These are phyloP conservation scores for Tipula vernalis DNA, from an alignment of 2,888 invertebrate species.

Conservation along the genomic window DNA sequence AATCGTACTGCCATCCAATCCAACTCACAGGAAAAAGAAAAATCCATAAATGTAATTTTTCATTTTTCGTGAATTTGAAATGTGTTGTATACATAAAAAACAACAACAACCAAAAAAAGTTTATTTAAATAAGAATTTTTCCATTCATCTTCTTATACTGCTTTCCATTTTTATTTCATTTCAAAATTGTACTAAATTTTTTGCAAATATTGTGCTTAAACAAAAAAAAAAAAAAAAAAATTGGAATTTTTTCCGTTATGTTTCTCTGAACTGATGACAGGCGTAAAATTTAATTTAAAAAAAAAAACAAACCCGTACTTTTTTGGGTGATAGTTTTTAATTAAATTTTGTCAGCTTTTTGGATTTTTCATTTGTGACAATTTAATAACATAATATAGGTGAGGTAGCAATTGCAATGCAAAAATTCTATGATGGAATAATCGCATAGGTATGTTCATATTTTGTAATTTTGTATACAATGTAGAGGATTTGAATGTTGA, in stretches of 20 bases:
- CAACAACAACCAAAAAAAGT: neutral
- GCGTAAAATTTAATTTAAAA: neutral
- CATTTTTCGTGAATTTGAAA: neutral
- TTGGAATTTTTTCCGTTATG: neutral
- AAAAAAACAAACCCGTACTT: neutral
- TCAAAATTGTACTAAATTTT: neutral
- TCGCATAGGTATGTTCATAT: neutral
- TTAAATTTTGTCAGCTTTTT: neutral
- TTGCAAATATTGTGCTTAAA: neutral
- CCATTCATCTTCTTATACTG: neutral
- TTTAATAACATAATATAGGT: neutral
- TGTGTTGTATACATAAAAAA: neutral
- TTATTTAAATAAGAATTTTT: neutral
- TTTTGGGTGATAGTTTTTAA: neutral
- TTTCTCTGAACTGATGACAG: neutral
- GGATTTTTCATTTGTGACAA: neutral
- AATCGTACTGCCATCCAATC: neutral
- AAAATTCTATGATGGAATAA: neutral
- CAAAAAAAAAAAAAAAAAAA: neutral
- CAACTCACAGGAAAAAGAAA: neutral
- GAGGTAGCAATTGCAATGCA: neutral
- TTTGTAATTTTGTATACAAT: neutral
- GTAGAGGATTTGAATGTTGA: too few relatives aligned
- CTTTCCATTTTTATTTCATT: neutral
- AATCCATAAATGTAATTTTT: conserved; percentile 4